Conservation (phyloP, 2,888 invertebrate species). For the Pristionchus entomophagus region DNA sequence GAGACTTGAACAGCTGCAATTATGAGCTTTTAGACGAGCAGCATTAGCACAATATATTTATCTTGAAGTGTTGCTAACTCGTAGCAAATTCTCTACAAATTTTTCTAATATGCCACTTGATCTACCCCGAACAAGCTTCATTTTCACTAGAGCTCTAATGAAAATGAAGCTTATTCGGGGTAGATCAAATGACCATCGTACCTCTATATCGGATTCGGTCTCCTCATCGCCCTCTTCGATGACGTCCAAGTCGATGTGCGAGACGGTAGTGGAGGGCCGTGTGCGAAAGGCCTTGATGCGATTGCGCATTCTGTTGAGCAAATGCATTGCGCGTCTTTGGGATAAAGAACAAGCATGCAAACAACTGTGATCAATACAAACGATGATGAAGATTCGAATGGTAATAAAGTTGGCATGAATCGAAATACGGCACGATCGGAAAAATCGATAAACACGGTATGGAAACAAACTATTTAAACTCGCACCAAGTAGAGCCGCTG, state of each 20-base stretch:
- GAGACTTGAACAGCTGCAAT: not conserved
- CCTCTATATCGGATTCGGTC: slow-evolving; percentile 27
- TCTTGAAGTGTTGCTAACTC: no score
- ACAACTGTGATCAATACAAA: not conserved
- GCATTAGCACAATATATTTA: not conserved
- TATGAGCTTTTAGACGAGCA: no score
- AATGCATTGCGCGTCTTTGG: no score
- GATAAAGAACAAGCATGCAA: no score
- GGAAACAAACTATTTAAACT: not conserved
- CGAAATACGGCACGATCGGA: not conserved
- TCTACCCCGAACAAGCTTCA: no score
- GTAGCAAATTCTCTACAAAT: no score
- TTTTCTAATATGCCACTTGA: no score
- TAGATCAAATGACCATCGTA: no score
- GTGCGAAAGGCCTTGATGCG: not conserved
- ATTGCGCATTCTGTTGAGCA: slow-evolving; percentile 34
- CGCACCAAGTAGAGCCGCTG: not conserved
- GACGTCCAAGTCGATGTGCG: slow-evolving; percentile 29
- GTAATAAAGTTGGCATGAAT: no score
- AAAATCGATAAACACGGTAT: not conserved
- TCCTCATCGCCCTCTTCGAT: slow-evolving; percentile 20
- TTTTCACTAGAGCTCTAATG: no score
- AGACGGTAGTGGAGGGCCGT: not conserved
- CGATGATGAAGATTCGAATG: not conserved
- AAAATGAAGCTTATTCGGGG: no score